phyloP scores from a whole-genome alignment of 2,113 vertebrate genomes.

The Ranitomeya variabilis region DNA sequence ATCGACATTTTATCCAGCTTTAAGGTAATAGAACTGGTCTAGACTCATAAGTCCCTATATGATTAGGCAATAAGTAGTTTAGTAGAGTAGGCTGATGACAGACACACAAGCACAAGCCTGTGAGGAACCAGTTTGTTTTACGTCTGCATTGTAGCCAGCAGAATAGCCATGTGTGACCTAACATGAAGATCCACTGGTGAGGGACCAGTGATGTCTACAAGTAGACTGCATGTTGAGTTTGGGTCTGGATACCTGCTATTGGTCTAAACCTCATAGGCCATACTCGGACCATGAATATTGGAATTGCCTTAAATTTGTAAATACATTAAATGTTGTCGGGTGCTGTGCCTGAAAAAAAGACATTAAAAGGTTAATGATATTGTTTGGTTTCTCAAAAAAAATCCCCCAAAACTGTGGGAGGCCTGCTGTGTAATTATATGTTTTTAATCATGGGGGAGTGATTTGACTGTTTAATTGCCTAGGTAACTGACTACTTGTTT shows the following conservation, averaged over 20 bases:
- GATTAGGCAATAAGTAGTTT: too few species aligned
- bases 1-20: too few species aligned
- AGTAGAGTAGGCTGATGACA: too few species aligned
- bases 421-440: slow-evolving; percentile 45
- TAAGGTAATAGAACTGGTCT: too few species aligned
- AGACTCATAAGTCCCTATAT: too few species aligned
- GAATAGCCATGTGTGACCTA: neutral
- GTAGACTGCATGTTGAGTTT: neutral
- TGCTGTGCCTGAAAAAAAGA: neutral
- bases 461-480: slow-evolving; percentile 38
- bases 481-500: slow-evolving; percentile 21
- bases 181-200: neutral
- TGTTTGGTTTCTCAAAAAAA: slow-evolving; percentile 13
- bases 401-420: slow-evolving; percentile 15
- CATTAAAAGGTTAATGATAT: neutral
- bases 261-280: too few species aligned
- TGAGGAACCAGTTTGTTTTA: too few species aligned
- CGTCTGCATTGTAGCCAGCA: neutral
- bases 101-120: too few species aligned
- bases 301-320: neutral
- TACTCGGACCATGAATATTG: too few species aligned
- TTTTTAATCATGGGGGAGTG: slow-evolving; percentile 31
- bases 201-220: neutral
- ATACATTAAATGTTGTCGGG: neutral
- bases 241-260: too few species aligned